phyloP scores from a whole-genome alignment of 2,797 vertebrate genomes.

The Chelon labrosus region DNA sequence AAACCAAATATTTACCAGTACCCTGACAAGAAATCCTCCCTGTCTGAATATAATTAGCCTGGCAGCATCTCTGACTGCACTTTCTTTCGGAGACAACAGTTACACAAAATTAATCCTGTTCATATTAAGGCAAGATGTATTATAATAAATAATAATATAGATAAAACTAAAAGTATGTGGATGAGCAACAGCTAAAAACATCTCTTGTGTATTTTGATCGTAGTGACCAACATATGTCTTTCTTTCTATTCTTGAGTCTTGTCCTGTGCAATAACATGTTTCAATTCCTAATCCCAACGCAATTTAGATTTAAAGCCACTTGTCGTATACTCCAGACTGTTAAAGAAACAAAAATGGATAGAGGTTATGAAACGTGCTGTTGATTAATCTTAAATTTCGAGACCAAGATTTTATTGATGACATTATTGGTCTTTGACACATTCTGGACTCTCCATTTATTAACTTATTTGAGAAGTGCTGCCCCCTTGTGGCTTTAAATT shows the following conservation, averaged over 20 bases:
- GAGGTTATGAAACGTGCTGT: no score
- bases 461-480: no score
- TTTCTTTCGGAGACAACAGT: background rate
- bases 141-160: background rate
- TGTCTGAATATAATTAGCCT: slow-evolving; percentile 27
- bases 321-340: no score
- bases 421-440: no score
- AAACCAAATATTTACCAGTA: slow-evolving; percentile 47
- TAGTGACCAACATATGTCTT: background rate
- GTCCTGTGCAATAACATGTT: background rate
- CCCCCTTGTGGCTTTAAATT: no score
- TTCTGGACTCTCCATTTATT: no score
- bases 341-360: background rate
- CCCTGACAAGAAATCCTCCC: slow-evolving; percentile 26
- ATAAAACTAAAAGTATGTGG: background rate
- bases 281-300: background rate
- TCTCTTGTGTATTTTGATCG: background rate
- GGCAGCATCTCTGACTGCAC: slow-evolving; percentile 3
- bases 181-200: background rate
- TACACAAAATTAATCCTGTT: background rate
- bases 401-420: no score
- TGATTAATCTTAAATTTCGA: no score
- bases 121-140: background rate
- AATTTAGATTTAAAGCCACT: no score
- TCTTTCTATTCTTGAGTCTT: slow-evolving; percentile 6